Percentiles rank a stretch among this genome's conserved stretches.
Conservation (phyloP, 2,113 vertebrate species). For the Poeciliopsis turrubarensis region DNA sequence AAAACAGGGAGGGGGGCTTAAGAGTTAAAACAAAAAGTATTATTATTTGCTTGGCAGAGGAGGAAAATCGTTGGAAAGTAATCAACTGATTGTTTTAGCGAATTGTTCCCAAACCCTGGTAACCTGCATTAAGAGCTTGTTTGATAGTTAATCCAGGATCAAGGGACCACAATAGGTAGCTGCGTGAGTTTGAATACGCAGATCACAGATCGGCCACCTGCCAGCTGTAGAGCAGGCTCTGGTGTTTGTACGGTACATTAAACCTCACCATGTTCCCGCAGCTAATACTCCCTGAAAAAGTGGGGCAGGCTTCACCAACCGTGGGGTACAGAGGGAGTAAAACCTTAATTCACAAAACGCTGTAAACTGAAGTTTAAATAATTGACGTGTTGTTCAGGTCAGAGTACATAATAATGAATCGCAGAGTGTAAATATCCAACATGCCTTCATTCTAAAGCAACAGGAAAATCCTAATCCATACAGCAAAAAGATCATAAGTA, state of each 20-base stretch:
- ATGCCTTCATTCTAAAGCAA: background rate
- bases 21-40: conserved; percentile 76
- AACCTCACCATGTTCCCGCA: conserved; percentile 33
- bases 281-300: conserved; percentile 47
- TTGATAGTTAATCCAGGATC: conserved; percentile 84
- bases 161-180: conserved; percentile 73
- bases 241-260: conserved; percentile 41
- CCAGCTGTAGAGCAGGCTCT: conserved; percentile 54
- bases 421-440: background rate
- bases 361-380: conserved; percentile 51
- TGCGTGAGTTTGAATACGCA: conserved; percentile 60
- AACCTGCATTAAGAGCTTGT: conserved; percentile 76
- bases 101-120: conserved; percentile 75
- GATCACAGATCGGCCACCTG: conserved; percentile 76
- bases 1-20: conserved; percentile 63
- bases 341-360: conserved; percentile 47
- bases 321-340: conserved; percentile 31
- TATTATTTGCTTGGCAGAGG: conserved; percentile 72
- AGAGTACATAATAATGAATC: conserved; percentile 46
- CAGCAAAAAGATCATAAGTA: background rate
- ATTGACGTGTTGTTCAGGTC: conserved; percentile 31
- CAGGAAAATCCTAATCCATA: background rate
- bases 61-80: conserved; percentile 81
- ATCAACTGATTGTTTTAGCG: conserved; percentile 84
- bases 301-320: conserved; percentile 43